Base-by-base conservation (phyloP, 2,797 vertebrate species). In the Crenuchus spilurus region DNA sequence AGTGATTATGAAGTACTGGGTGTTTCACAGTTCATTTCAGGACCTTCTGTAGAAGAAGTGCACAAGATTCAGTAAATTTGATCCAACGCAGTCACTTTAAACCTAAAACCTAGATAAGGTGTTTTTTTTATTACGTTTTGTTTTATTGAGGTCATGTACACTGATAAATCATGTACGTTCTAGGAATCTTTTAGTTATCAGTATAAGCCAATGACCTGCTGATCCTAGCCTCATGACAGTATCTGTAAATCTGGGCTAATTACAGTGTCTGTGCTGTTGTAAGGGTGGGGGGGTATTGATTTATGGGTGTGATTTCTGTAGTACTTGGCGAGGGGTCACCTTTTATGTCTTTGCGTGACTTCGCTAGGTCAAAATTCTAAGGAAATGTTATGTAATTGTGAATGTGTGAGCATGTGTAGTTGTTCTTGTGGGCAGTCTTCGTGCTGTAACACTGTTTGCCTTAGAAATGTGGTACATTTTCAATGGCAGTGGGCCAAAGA, bases 391-490 rank as follows among this genome's bases (percentile, higher is more conserved):
- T 68, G 33, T 20, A 60, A 26, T 30, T 52, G 41, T 20, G 10
- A 49, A 48, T 14, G n/a, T 16, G 26, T 52, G 46, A 31, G 39
- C 2, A 31, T 39, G 41, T 8, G 37, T 26, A n/a, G 60, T 16
- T n/a, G 20, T 39, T 16, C 16, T 14, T 22, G 31, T 49, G 18
- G 58, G 37, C 31, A 64, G 42, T 37, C 68, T 37, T 10, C 35
- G 10, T 31, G 20, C 60, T 22, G n/a, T 62, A 68, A 73, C 46
- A 39, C 41, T 20, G 30, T 69, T 63, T 46, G 42, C 69, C 24
- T n/a, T 18, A 20, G 55, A 11, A 2, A n/a, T 24, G 51, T 63
- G 20, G 72, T 20, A 52, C 20, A 41, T 69, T 54, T 77, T 71
- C 20, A 72, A 33, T 18, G 31, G 64, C 30, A 44, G 16, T 4